Base-by-base conservation (phyloP, 2,113 vertebrate species). In the Anser cygnoides region DNA sequence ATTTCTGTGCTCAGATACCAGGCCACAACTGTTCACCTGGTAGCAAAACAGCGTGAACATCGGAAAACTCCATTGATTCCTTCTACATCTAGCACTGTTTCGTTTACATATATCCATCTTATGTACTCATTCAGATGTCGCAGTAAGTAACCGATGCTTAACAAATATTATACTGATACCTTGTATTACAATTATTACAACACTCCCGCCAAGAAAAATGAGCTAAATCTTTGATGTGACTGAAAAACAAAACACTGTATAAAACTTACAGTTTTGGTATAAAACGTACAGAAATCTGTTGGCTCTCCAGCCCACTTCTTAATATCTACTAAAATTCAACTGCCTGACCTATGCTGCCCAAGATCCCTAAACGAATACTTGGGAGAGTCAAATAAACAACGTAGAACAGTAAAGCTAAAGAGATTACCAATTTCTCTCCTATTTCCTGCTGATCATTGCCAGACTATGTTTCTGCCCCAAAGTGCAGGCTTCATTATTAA, bases 391-490 rank as follows among this genome's bases (percentile, higher is more conserved):
- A 91, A 89, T 76, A 83, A 96, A 83, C 74, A 90, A 91, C 67
- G 73, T 83, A 92, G 90, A 96, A 94, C 75, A 95, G 66, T 70
- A 95, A 97, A 95, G 82, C 87, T 97, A 97, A 97, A 95, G 84
- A 94, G 90, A 95, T 96, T 90, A 97, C 83, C 92, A 96, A 92
- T 97, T 97, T 96, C 90, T 94, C 87, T 96, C 85, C 93, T 97
- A 97, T 95, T 97, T 98, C 96, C 93, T 96, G 74, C 77, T 97
- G 96, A 96, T 96, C 92, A 91, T 91, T 97, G 92, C 91, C 95
- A 97, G 91, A 96, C 93, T 96, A 35, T 87, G 89, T 95, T 97
- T 97, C 95, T 97, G 92, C 61, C 89, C 91, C 90, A 90, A 97
- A 98, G 82, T 97, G 75, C 94, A 97, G 91, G 66, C 92, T 95